phyloP scores from a whole-genome alignment of 1,140 invertebrate genomes.

The Caerostris darwini region DNA sequence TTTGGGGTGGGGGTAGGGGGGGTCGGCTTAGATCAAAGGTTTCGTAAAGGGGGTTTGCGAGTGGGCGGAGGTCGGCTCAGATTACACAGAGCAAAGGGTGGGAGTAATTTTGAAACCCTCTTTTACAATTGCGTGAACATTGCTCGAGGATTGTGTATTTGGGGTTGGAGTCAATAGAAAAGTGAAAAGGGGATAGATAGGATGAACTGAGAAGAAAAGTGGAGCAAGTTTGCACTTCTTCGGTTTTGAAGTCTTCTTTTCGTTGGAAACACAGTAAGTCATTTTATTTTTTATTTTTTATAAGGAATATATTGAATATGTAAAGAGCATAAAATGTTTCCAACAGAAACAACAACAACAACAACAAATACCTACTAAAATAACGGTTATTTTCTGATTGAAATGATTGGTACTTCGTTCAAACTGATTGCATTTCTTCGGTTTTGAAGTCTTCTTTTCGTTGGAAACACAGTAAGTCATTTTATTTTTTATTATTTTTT shows the following conservation, averaged over 20 bases:
- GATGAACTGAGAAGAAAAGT: background rate
- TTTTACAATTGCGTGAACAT: constrained; percentile 76
- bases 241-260: constrained; percentile 37
- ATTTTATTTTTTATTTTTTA: background rate
- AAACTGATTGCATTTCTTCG: no score
- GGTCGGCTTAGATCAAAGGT: constrained; percentile 72
- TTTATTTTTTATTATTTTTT: no score
- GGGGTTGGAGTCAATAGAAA: constrained; percentile 49
- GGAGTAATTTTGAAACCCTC: constrained; percentile 75
- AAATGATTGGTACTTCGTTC: background rate
- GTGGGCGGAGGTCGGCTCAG: constrained; percentile 65
- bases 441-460: no score
- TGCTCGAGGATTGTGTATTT: constrained; percentile 61
- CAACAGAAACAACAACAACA: background rate
- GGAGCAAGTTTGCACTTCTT: background rate
- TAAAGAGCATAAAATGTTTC: background rate
- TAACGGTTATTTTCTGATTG: background rate
- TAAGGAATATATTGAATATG: background rate
- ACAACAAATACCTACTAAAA: background rate
- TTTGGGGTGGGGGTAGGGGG: constrained; percentile 1
- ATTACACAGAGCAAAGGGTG: constrained; percentile 76
- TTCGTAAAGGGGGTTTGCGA: constrained; percentile 49
- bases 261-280: no score
- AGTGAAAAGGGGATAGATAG: constrained; percentile 7
- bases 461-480: no score